phyloP scores from a whole-genome alignment of 2,888 invertebrate genomes.

The Heliconius ethilla region DNA sequence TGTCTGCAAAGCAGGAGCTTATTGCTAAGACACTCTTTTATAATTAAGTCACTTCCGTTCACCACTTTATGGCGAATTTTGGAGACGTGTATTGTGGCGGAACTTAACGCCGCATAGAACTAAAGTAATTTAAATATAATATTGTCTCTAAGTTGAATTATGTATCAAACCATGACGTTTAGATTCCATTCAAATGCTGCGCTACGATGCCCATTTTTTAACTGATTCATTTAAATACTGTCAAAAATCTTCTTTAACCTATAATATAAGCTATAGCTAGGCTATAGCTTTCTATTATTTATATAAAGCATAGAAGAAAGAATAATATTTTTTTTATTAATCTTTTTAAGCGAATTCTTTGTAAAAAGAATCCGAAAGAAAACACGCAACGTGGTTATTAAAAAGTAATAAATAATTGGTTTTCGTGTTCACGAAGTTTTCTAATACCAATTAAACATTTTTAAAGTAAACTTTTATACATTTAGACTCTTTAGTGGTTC shows the following conservation, averaged over 20 bases:
- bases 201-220: too few species aligned
- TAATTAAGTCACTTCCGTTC: too few species aligned
- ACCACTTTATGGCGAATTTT: too few species aligned
- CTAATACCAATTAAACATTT: conserved; percentile 11
- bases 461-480: not conserved
- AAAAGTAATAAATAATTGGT: conserved; percentile 10
- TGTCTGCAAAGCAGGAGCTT: too few species aligned
- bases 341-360: not conserved
- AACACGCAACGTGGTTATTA: conserved; percentile 12
- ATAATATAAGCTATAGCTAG: not conserved
- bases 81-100: too few species aligned
- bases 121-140: too few species aligned
- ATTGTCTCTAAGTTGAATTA: too few species aligned
- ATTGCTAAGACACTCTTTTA: too few species aligned
- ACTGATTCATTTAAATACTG: too few species aligned
- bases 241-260: not conserved
- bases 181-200: too few species aligned
- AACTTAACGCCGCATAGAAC: too few species aligned
- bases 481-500: not conserved
- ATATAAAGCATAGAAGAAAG: not conserved
- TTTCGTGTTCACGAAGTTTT: conserved; percentile 19
- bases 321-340: not conserved
- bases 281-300: not conserved
- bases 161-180: too few species aligned
- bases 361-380: not conserved